These are phyloP conservation scores for roundworm (Caenorhabditis elegans) DNA, from an alignment of 1,140 invertebrate species.

Conservation along the genomic window DNA sequence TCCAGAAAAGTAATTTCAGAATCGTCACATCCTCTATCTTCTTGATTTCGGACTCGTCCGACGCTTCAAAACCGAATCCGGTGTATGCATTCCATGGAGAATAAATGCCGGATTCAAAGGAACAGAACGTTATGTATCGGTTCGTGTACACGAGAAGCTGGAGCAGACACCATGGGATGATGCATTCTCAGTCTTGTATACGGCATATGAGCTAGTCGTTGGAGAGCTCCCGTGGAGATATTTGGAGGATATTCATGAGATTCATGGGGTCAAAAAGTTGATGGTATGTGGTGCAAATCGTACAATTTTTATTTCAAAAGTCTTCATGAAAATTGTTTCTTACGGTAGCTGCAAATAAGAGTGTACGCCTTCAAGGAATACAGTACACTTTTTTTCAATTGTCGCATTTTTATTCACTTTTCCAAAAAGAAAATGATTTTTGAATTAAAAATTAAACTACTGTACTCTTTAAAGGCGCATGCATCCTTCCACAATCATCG, in stretches of 20 bases:
- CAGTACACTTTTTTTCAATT: no score
- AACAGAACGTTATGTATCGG: slow-evolving; percentile 93
- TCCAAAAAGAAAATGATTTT: no score
- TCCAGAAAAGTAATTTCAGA: slow-evolving; percentile 22
- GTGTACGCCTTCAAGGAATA: no score
- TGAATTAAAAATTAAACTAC: no score
- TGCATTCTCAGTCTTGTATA: slow-evolving; percentile 85
- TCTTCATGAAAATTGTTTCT: no score
- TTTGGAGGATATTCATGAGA: slow-evolving; percentile 37
- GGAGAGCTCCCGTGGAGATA: slow-evolving; percentile 87
- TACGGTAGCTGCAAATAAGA: no score
- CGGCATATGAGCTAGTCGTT: slow-evolving; percentile 77
- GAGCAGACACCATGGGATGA: slow-evolving; percentile 75
- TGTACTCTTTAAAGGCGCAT: no score
- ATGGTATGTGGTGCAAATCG: neutral
- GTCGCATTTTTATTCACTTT: no score
- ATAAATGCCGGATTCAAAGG: slow-evolving; percentile 95
- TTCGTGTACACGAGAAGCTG: slow-evolving; percentile 97
- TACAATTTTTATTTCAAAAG: no score
- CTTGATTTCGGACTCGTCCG: slow-evolving; percentile 94
- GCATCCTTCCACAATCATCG: no score
- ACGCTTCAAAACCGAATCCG: slow-evolving; percentile 88
- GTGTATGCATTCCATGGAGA: slow-evolving; percentile 82
- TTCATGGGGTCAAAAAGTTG: slow-evolving; percentile 35
- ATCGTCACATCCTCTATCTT: slow-evolving; percentile 70